phyloP scores from a whole-genome alignment of 1,140 invertebrate species.

The Cydia pomonella region DNA sequence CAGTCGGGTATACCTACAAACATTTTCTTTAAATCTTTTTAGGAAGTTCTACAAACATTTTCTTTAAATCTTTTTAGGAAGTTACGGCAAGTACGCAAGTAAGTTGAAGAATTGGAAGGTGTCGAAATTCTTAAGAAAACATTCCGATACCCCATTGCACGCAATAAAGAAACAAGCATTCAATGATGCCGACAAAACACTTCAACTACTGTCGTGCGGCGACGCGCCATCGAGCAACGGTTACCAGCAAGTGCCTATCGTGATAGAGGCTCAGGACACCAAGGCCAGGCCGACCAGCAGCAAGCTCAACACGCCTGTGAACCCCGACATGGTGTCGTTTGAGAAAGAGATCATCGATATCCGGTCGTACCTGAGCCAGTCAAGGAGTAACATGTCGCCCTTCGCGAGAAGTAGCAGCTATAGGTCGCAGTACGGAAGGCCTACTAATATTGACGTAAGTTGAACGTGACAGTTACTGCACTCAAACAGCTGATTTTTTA shows the following conservation, averaged over 20 bases:
- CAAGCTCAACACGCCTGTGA: constrained; percentile 59
- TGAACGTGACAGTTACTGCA: constrained; percentile 47
- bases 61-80: constrained; percentile 67
- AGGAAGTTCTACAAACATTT: constrained; percentile 68
- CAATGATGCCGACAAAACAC: constrained; percentile 54
- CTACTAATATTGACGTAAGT: constrained; percentile 70
- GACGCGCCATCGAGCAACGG: constrained; percentile 74
- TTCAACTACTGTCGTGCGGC: constrained; percentile 63
- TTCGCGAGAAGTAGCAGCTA: constrained; percentile 83
- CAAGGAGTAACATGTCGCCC: constrained; percentile 84
- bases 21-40: constrained; percentile 48
- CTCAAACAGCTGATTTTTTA: no score
- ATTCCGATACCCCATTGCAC: constrained; percentile 76
- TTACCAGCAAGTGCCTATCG: constrained; percentile 83
- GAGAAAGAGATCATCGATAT: constrained; percentile 84
- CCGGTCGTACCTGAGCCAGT: constrained; percentile 85
- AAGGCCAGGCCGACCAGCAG: constrained; percentile 62
- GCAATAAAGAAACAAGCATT: constrained; percentile 70
- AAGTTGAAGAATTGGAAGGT: constrained; percentile 84
- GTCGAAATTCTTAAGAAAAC: constrained; percentile 82
- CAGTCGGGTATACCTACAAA: no score
- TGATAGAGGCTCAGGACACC: constrained; percentile 82
- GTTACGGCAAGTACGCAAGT: constrained; percentile 82
- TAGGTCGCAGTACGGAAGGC: constrained; percentile 83
- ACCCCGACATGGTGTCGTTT: constrained; percentile 59